Conservation (phyloP, 2,113 vertebrate species). For the Gopherus evgoodei region DNA sequence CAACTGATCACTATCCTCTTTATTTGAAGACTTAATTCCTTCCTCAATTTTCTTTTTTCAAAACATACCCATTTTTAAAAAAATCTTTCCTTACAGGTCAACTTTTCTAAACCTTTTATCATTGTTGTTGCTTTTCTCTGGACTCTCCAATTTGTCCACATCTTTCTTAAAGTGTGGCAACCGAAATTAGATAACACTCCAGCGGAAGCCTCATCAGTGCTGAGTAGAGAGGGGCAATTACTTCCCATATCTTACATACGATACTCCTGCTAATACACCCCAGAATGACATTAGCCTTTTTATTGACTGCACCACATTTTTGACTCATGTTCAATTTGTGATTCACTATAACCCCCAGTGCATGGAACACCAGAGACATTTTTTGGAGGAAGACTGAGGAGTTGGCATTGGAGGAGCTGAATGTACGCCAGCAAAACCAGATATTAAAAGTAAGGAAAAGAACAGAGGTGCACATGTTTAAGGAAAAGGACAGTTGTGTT, state of each 20-base stretch:
- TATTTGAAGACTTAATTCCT: neutral
- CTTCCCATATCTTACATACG: neutral
- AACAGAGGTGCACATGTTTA: neutral
- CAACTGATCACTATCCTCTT: neutral
- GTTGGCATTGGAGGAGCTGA: neutral
- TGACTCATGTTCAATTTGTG: neutral
- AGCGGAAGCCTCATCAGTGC: neutral
- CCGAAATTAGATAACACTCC: neutral
- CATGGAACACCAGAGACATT: neutral
- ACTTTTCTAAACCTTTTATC: neutral
- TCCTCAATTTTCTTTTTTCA: neutral
- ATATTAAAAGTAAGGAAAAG: neutral
- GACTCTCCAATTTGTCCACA: neutral
- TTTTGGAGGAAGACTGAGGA: neutral
- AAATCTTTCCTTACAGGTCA: neutral
- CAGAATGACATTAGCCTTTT: neutral
- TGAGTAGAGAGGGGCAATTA: neutral
- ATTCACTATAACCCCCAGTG: neutral
- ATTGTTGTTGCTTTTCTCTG: neutral
- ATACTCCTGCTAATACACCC: neutral
- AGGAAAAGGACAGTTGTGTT: neutral
- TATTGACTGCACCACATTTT: neutral
- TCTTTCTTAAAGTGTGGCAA: neutral
- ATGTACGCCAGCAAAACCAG: neutral
- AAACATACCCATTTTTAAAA: neutral